These are phyloP conservation scores for Ectemnius continuus DNA, from an alignment of 2,888 invertebrate species.

Conservation along the genomic window DNA sequence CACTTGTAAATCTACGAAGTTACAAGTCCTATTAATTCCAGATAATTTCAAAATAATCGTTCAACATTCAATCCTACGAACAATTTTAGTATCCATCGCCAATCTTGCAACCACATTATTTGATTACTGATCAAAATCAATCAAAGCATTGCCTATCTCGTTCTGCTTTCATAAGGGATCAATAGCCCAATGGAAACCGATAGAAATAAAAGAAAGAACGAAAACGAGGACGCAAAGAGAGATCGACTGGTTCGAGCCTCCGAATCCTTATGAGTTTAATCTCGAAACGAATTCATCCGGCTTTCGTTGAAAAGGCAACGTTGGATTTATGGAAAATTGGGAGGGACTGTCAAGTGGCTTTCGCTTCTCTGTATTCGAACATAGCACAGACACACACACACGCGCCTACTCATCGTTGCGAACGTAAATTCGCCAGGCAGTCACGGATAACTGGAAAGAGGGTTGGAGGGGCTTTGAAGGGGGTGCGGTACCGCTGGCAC, in stretches of 20 bases:
- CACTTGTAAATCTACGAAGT: too few relatives aligned
- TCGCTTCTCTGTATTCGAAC: background rate
- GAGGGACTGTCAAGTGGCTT: background rate
- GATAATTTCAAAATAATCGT: too few relatives aligned
- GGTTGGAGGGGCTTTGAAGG: background rate
- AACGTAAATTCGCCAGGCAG: background rate
- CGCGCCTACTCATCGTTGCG: background rate
- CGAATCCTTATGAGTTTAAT: constrained; percentile 3
- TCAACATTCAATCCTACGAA: too few relatives aligned
- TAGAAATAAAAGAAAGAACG: background rate
- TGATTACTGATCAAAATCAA: too few relatives aligned
- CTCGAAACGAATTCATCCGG: constrained; percentile 12
- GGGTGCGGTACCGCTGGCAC: background rate
- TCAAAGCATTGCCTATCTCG: too few relatives aligned
- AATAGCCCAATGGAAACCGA: background rate
- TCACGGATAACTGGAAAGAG: background rate
- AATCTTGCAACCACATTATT: too few relatives aligned
- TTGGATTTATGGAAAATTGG: constrained; percentile 51
- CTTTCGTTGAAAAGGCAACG: constrained; percentile 17
- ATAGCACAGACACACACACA: background rate
- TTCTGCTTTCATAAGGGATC: too few relatives aligned
- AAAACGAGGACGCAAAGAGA: background rate
- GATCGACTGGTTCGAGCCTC: background rate
- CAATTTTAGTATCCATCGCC: too few relatives aligned
- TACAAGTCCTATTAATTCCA: too few relatives aligned